Evolutionary conservation across 2,888 invertebrate species (phyloP).

Genomic region (Selenia dentaria): DNA sequence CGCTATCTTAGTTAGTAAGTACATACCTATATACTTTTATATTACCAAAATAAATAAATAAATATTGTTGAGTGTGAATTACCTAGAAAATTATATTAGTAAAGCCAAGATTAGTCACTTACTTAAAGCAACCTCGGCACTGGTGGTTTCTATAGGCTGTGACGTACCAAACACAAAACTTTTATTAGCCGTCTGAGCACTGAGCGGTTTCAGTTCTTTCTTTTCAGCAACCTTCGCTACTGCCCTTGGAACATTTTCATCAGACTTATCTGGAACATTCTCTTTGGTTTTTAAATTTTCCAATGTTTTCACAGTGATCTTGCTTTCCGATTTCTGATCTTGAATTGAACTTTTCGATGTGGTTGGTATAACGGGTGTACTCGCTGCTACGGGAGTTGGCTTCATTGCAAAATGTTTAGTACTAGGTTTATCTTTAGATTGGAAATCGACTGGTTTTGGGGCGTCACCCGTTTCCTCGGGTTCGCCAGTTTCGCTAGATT

Average conservation of each 20-base stretch:
- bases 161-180: slow-evolving; percentile 35
- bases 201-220: slow-evolving; percentile 52
- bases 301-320: slow-evolving; percentile 39
- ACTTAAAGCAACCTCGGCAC: slow-evolving; percentile 32
- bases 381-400: slow-evolving; percentile 40
- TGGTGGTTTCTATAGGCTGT: slow-evolving; percentile 34
- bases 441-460: slow-evolving; percentile 35
- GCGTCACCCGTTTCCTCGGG: slow-evolving; percentile 40
- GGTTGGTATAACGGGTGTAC: slow-evolving; percentile 50
- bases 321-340: slow-evolving; percentile 36
- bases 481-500: slow-evolving; percentile 70
- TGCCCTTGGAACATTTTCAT: slow-evolving; percentile 35
- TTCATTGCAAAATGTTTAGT: slow-evolving; percentile 59
- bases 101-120: slow-evolving; percentile 34
- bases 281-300: slow-evolving; percentile 56
- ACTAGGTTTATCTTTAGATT: slow-evolving; percentile 55
- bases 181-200: slow-evolving; percentile 40
- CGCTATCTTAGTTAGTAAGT: too few relatives aligned
- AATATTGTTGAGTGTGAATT: too few relatives aligned
- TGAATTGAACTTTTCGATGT: slow-evolving; percentile 47
- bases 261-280: slow-evolving; percentile 48
- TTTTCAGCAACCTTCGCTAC: slow-evolving; percentile 37
- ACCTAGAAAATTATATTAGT: too few relatives aligned
- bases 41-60: too few relatives aligned
- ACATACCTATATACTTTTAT: too few relatives aligned